Percentiles rank a stretch among this genome's conserved stretches.
Conservation (phyloP, 2,113 vertebrate species). For the Eretmochelys imbricata region DNA sequence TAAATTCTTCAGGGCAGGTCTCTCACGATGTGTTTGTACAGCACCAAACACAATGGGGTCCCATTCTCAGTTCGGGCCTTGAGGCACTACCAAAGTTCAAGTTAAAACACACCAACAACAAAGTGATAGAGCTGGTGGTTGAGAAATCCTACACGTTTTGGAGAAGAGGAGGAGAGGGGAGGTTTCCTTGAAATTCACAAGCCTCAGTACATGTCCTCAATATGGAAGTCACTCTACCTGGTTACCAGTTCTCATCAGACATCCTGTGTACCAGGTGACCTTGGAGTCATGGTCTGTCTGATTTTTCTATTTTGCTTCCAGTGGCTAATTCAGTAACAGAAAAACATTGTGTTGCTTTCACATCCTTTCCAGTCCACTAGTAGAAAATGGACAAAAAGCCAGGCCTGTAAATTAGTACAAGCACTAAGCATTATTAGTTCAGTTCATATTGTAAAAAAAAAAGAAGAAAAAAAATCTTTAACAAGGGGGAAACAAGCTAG, state of each 20-base stretch:
- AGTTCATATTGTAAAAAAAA: background rate
- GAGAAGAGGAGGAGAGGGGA: background rate
- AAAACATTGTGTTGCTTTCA: slow-evolving; percentile 48
- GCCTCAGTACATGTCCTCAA: background rate
- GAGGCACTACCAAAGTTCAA: background rate
- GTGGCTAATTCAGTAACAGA: slow-evolving; percentile 35
- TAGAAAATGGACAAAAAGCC: slow-evolving; percentile 21
- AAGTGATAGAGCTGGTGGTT: background rate
- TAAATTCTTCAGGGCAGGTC: background rate
- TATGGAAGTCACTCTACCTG: slow-evolving; percentile 11
- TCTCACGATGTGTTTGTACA: background rate
- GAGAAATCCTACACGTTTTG: slow-evolving; percentile 15
- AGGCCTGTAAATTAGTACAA: slow-evolving; percentile 17
- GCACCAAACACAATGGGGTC: background rate
- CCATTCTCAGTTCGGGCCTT: background rate
- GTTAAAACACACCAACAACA: slow-evolving; percentile 13
- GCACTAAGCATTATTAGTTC: background rate
- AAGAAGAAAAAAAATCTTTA: too few species aligned
- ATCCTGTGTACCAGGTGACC: slow-evolving; percentile 4
- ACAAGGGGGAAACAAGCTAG: background rate
- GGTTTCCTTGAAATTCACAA: slow-evolving; percentile 23
- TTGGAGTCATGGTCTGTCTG: slow-evolving; percentile 32
- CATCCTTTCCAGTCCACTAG: slow-evolving; percentile 12
- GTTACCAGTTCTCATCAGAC: slow-evolving; percentile 7
- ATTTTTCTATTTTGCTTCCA: background rate